Conservation (phyloP, 2,797 vertebrate genomes). For the Pseudopleuronectes americanus region DNA sequence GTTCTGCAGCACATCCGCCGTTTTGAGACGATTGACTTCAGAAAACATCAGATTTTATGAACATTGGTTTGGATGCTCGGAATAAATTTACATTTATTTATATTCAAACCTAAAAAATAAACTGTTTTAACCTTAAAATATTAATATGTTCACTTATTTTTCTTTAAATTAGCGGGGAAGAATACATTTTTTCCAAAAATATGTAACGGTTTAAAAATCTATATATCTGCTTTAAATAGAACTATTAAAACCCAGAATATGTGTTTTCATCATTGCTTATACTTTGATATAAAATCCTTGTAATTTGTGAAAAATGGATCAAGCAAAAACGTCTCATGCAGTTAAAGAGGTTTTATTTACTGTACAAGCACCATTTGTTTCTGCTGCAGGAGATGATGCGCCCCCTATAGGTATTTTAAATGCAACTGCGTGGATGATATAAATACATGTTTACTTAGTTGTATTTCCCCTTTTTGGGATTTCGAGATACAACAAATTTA, state of each 20-base stretch:
- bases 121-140: neutral
- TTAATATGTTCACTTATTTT: neutral
- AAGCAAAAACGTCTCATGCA: neutral
- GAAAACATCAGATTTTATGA: neutral
- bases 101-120: slow-evolving; percentile 6
- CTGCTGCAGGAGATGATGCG: neutral
- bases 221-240: neutral
- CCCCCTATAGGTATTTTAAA: slow-evolving; percentile 12
- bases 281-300: neutral
- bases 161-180: neutral
- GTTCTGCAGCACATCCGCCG: neutral
- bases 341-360: neutral
- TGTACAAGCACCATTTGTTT: neutral
- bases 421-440: slow-evolving; percentile 1
- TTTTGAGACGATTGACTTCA: neutral
- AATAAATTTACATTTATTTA: neutral
- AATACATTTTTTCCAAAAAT: neutral
- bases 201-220: neutral
- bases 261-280: neutral
- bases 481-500: too few relatives aligned
- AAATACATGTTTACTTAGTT: neutral
- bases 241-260: neutral
- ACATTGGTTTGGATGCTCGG: neutral
- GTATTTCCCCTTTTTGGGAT: too few relatives aligned
- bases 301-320: slow-evolving; percentile 1